Conservation (phyloP, 2,888 invertebrate species). For the Troilus luridus region DNA sequence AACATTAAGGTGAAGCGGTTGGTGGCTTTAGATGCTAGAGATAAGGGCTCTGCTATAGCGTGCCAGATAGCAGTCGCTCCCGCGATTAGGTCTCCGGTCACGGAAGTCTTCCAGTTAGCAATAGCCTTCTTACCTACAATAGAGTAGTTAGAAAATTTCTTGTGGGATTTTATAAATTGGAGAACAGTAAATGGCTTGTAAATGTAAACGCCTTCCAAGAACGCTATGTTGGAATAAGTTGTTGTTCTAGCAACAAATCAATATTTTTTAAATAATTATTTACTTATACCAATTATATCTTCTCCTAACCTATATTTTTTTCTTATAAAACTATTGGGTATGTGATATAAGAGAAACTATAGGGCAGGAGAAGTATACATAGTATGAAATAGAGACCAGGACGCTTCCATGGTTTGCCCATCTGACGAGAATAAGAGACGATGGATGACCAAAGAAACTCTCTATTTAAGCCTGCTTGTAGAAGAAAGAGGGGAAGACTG, state of each 20-base stretch:
- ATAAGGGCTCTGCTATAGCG: neutral
- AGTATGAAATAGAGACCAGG: too few relatives aligned
- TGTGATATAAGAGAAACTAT: too few relatives aligned
- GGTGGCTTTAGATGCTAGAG: constrained; percentile 24
- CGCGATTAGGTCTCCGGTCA: neutral
- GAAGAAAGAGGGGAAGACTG: too few relatives aligned
- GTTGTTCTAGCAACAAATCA: neutral
- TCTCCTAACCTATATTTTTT: too few relatives aligned
- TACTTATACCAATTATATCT: neutral
- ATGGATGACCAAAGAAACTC: too few relatives aligned
- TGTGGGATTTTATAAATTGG: neutral
- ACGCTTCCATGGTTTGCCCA: too few relatives aligned
- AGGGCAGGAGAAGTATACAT: too few relatives aligned
- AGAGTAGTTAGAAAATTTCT: neutral
- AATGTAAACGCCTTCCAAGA: neutral
- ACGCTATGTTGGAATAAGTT: neutral
- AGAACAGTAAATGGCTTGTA: neutral
- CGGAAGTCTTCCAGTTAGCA: constrained; percentile 35
- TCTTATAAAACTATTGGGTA: too few relatives aligned
- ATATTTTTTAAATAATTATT: neutral
- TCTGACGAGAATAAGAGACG: too few relatives aligned
- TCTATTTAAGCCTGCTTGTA: too few relatives aligned
- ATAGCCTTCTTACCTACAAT: neutral
- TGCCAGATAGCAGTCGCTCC: neutral
- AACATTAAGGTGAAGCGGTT: neutral